Evolutionary conservation across 2,797 vertebrate genomes (phyloP).

Genomic region (Mus minutoides): DNA sequence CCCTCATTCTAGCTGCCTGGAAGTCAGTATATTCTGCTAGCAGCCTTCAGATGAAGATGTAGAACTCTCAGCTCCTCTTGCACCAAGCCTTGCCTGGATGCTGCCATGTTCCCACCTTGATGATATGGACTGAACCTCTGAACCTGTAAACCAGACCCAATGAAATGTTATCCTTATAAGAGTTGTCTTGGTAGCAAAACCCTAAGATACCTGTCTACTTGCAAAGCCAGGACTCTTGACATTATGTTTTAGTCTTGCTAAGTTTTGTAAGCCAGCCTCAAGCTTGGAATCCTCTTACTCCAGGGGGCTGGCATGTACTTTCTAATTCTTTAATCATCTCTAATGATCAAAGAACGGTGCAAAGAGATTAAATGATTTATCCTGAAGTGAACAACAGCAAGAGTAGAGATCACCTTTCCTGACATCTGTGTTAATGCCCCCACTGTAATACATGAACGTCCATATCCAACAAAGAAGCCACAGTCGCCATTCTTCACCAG

Average conservation of each 20-base stretch:
- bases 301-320: neutral
- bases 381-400: neutral
- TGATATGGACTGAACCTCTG: neutral
- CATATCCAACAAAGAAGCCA: neutral
- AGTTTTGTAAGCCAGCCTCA: neutral
- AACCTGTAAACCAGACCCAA: neutral
- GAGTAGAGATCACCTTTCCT: constrained; percentile 13
- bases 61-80: neutral
- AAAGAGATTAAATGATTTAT: constrained; percentile 32
- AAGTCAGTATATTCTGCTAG: neutral
- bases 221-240: neutral
- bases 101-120: neutral
- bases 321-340: neutral
- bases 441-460: neutral
- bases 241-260: neutral
- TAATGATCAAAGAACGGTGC: constrained; percentile 31
- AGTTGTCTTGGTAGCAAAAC: neutral
- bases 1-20: neutral
- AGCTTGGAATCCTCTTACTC: neutral
- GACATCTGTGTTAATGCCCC: neutral
- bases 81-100: neutral
- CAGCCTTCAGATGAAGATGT: neutral
- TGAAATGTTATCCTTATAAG: neutral
- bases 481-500: neutral
- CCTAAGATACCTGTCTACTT: neutral